These are phyloP conservation scores for Phalacrocorax pelagicus DNA, from an alignment of 2,113 vertebrate species.

Conservation along the genomic window DNA sequence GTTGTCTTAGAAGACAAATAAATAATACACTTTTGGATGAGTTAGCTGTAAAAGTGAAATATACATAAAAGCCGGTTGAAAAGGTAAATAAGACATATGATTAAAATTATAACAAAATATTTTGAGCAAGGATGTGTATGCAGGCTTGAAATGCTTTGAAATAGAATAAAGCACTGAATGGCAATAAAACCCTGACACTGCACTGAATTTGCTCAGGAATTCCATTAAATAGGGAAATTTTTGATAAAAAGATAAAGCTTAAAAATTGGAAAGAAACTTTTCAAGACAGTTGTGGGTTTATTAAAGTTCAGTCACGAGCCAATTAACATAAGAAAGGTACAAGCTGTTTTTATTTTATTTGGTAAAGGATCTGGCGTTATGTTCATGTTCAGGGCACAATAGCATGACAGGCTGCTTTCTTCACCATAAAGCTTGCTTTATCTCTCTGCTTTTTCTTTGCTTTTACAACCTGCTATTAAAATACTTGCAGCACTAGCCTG, in stretches of 20 bases:
- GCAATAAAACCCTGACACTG: neutral
- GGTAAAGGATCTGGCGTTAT: conserved; percentile 8
- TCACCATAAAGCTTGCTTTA: neutral
- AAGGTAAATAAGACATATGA: neutral
- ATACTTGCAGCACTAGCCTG: neutral
- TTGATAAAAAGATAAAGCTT: neutral
- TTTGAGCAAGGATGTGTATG: neutral
- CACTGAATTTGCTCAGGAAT: neutral
- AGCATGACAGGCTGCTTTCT: neutral
- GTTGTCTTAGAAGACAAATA: neutral
- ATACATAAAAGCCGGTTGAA: neutral
- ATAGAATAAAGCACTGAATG: neutral
- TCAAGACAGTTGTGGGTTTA: neutral
- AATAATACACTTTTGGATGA: neutral
- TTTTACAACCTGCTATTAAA: conserved; percentile 1
- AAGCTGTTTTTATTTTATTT: conserved; percentile 22
- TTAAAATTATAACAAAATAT: neutral
- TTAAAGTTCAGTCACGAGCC: conserved; percentile 24
- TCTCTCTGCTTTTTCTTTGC: neutral
- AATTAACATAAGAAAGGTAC: conserved; percentile 41
- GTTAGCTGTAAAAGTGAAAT: neutral
- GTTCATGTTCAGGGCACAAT: neutral
- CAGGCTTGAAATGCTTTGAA: neutral
- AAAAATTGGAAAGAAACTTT: neutral
- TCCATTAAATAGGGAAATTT: neutral